phyloP scores from a whole-genome alignment of 2,113 vertebrate species.

The Rhineura floridana region DNA sequence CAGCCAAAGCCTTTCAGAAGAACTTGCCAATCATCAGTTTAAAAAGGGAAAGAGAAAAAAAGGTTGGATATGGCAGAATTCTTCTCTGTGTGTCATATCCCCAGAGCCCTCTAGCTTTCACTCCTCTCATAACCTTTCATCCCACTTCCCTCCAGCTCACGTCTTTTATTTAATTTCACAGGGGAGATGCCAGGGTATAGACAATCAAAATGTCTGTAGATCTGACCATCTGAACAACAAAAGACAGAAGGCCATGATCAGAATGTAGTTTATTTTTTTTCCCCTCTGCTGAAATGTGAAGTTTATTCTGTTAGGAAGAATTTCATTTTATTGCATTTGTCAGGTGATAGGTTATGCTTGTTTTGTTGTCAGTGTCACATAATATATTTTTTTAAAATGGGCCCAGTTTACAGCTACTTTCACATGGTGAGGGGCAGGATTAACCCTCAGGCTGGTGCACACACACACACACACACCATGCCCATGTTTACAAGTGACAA shows the following conservation, averaged over 20 bases:
- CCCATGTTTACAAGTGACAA: neutral
- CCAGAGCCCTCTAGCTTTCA: constrained; percentile 15
- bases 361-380: neutral
- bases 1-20: constrained; percentile 5
- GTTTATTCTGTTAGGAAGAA: neutral
- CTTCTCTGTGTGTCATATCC: constrained; percentile 1
- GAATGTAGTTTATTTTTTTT: neutral
- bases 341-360: neutral
- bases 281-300: neutral
- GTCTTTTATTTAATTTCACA: constrained; percentile 30
- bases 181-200: constrained; percentile 36
- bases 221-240: constrained; percentile 43
- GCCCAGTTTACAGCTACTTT: neutral
- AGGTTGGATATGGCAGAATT: neutral
- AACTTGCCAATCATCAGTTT: neutral
- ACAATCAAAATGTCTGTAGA: constrained; percentile 23
- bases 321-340: neutral
- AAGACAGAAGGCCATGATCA: neutral
- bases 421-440: neutral
- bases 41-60: neutral
- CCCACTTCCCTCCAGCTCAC: constrained; percentile 1
- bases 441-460: neutral
- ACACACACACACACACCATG: neutral
- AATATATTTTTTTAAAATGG: neutral
- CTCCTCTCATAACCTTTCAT: constrained; percentile 13